Evolutionary conservation across 2,113 vertebrate genomes (phyloP).

Genomic region (Percina caprodes): DNA sequence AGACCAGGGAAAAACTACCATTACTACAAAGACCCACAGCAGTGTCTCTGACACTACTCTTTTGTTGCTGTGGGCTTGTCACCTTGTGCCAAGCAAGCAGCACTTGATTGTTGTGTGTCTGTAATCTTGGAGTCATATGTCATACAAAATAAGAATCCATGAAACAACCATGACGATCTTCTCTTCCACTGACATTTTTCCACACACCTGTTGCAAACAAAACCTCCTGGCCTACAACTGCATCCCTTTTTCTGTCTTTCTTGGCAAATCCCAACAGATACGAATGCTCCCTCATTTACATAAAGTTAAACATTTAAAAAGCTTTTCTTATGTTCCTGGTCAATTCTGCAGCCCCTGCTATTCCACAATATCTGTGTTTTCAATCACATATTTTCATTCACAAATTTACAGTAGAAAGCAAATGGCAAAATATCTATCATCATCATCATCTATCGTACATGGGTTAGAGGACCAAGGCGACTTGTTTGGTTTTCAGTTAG

Average conservation of each 20-base stretch:
- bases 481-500: too few species aligned
- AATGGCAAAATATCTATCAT: too few species aligned
- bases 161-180: background rate
- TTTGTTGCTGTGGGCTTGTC: background rate
- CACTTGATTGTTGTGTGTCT: background rate
- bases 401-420: too few species aligned
- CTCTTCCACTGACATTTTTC: background rate
- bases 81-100: constrained; percentile 3
- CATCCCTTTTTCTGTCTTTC: background rate
- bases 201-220: background rate
- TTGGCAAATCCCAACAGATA: background rate
- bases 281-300: background rate
- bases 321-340: background rate
- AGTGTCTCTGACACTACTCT: background rate
- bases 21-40: background rate
- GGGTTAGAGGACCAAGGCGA: too few species aligned
- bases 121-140: background rate
- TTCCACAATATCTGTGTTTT: background rate
- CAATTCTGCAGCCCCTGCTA: background rate
- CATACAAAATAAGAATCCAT: constrained; percentile 17
- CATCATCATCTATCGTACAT: too few species aligned
- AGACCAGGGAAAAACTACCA: background rate
- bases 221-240: background rate
- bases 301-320: background rate
- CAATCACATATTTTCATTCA: too few species aligned